Percentiles rank a stretch among this genome's conserved stretches.
These are phyloP conservation scores for Drosophila nigricruria DNA, from an alignment of 2,888 invertebrate species.

Conservation along the genomic window DNA sequence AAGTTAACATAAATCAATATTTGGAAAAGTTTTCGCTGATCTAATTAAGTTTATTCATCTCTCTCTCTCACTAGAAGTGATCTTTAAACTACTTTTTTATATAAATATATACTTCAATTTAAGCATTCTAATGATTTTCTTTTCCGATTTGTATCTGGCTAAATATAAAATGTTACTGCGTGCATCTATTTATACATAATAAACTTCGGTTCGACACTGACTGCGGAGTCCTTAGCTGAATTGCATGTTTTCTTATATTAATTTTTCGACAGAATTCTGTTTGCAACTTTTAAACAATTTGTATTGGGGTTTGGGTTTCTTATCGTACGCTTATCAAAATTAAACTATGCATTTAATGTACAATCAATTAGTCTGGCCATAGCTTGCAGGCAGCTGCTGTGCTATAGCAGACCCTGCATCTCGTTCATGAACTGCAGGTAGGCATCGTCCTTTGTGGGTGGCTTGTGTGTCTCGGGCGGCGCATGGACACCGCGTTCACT, in stretches of 20 bases:
- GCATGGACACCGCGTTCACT: constrained; percentile 53
- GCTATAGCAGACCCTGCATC: constrained; percentile 96
- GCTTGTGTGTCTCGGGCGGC: constrained; percentile 81
- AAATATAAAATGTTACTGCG: not conserved
- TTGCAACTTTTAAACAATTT: constrained; percentile 4
- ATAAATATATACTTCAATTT: not conserved
- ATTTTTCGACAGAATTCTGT: not conserved
- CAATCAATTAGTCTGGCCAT: constrained; percentile 7
- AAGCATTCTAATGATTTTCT: not conserved
- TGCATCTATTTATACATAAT: not conserved
- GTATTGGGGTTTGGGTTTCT: not conserved
- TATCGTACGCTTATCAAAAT: constrained; percentile 13
- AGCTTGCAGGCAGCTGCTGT: not conserved
- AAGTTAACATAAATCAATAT: not conserved
- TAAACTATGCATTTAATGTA: constrained; percentile 40
- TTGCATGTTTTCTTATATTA: not conserved
- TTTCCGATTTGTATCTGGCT: not conserved
- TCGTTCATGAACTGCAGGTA: constrained; percentile 99
- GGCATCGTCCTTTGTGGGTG: constrained; percentile 96
- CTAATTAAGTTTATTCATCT: not conserved
- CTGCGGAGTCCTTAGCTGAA: not conserved
- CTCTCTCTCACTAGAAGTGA: not conserved
- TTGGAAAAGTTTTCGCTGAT: not conserved
- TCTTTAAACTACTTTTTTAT: not conserved
- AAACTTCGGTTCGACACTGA: not conserved